Evolutionary conservation across 92 coral and sea anemone genomes (phyloP), one percentile per base, ranked within the genome.

Genomic region (Montipora capitata): DNA sequence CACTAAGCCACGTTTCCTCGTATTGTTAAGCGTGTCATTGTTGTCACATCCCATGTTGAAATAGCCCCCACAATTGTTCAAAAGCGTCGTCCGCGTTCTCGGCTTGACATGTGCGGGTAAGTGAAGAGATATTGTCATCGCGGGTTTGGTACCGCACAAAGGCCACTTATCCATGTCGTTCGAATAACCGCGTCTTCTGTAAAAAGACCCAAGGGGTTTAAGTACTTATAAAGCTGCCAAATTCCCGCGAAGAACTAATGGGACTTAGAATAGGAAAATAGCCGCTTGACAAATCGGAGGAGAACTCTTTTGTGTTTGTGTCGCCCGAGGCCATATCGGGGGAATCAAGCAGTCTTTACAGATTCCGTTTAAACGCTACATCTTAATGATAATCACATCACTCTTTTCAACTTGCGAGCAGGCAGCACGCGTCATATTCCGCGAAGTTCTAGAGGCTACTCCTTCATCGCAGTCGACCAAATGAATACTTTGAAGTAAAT

Each of bases 31-130:
- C n/a, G 4, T 72, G 41, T 35, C 62, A 72, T 83, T 83, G 87
- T 83, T 83, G 80, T 72, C 87, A 73, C 45, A 73, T 83, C 35
- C 87, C 14, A 16, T 73, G 79, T 83, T 83, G 87, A 72, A 81
- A 81, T 51, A 72, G 79, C 87, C 79, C 87, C 87, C 87, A 62
- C 87, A 83, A 72, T 83, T 83, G 87, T 83, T 83, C 72, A 72
- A 58, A 81, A 83, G 72, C 27, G 54, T 35, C 79, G 59, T 72
- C 45, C 52, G 44, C 85, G 18, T 14, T 45, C 49, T 40, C 56
- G 85, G 51, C n/a, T 14, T 68, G 85, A 81, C 85, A 68, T 81
- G 76, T 81, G 77, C 41, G 85, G 68, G 51, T 81, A 81, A 81
- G 52, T 51, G 68, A 27, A 51, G 77, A 80, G 77, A 80, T 68